These are phyloP conservation scores for Nematopogon swammerdamellus DNA, from an alignment of 2,888 invertebrate species.

Conservation along the genomic window DNA sequence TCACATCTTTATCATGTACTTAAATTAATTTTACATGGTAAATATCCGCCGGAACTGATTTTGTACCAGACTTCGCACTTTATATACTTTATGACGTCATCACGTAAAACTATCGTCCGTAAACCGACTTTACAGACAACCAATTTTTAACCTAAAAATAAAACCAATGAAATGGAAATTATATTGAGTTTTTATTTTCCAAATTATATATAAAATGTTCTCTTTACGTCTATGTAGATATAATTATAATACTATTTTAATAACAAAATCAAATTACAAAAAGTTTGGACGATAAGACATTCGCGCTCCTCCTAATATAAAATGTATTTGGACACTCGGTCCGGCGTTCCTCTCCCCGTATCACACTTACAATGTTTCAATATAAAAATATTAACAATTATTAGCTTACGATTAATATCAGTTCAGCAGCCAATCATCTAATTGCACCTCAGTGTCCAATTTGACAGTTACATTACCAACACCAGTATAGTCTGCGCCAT, in stretches of 20 bases:
- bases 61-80: no score
- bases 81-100: no score
- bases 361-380: background rate
- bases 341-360: background rate
- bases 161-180: background rate
- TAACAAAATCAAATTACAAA: background rate
- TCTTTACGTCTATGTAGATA: constrained; percentile 5
- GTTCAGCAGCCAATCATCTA: background rate
- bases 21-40: no score
- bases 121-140: no score
- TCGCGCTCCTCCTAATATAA: background rate
- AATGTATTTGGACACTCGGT: no score
- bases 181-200: constrained; percentile 31
- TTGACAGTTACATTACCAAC: background rate
- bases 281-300: background rate
- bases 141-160: no score
- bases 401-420: background rate
- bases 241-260: background rate
- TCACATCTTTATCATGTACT: no score
- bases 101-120: no score
- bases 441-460: background rate
- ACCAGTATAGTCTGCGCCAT: background rate
- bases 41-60: no score
- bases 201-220: constrained; percentile 46
- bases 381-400: background rate